Percentiles rank a stretch among this genome's conserved stretches.
These are phyloP conservation scores for Lycaon pictus DNA, from an alignment of 2,113 vertebrate genomes.

Conservation along the genomic window DNA sequence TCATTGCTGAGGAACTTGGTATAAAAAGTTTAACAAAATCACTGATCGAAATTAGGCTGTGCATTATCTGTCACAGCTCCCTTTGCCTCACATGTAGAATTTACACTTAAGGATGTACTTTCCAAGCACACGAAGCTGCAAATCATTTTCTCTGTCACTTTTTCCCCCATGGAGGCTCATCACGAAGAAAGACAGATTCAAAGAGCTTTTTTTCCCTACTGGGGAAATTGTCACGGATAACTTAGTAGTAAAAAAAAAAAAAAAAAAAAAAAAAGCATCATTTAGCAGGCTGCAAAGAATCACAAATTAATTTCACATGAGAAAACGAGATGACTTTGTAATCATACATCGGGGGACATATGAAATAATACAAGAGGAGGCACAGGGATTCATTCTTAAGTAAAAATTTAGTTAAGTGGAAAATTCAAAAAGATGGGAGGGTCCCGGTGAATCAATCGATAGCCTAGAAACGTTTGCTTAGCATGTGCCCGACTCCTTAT, in stretches of 20 bases:
- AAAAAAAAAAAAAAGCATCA: constrained; percentile 50
- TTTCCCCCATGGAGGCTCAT: background rate
- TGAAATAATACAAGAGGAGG: constrained; percentile 61
- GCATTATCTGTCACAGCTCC: background rate
- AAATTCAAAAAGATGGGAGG: constrained; percentile 49
- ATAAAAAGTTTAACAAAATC: constrained; percentile 29
- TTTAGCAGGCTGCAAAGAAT: constrained; percentile 66
- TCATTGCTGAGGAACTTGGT: background rate
- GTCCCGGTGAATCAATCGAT: background rate
- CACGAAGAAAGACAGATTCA: constrained; percentile 34
- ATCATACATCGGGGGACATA: constrained; percentile 64
- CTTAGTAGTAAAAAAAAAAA: constrained; percentile 57
- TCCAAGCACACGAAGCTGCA: background rate
- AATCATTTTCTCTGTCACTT: constrained; percentile 38
- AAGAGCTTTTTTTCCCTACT: constrained; percentile 64
- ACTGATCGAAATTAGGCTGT: constrained; percentile 25
- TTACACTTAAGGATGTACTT: constrained; percentile 20
- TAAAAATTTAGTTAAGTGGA: constrained; percentile 49
- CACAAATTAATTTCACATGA: constrained; percentile 74
- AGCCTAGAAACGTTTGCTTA: constrained; percentile 49
- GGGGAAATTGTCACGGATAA: constrained; percentile 71
- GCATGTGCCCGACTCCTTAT: background rate
- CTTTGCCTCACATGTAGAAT: background rate
- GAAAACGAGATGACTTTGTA: constrained; percentile 55
- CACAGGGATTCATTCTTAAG: constrained; percentile 48